Evolutionary conservation across 2,797 vertebrate genomes (phyloP).

Genomic region (Platalea minor): DNA sequence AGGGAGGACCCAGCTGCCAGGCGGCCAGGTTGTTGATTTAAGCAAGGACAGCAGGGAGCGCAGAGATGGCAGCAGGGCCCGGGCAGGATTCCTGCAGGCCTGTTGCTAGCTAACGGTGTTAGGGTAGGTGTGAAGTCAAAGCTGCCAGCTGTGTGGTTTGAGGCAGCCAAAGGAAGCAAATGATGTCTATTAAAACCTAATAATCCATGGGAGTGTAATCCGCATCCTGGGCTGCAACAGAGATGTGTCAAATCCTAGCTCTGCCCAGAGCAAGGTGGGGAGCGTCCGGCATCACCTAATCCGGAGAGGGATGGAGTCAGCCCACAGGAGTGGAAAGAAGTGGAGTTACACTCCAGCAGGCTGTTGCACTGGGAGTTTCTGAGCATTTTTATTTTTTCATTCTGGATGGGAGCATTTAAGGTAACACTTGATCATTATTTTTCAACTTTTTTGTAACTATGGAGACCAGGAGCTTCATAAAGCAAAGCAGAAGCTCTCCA

Average conservation of each 20-base stretch:
- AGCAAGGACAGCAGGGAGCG: background rate
- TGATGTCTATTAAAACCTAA: fast-evolving
- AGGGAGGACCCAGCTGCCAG: background rate
- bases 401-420: background rate
- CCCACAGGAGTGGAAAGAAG: background rate
- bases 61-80: background rate
- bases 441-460: background rate
- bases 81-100: background rate
- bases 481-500: background rate
- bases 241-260: fast-evolving
- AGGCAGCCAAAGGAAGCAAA: background rate
- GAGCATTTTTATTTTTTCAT: background rate
- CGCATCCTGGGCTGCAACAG: background rate
- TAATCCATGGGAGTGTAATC: too few species aligned
- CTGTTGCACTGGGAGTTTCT: background rate
- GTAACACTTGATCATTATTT: background rate
- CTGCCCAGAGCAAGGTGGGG: background rate
- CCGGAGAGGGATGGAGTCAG: background rate
- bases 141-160: background rate
- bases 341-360: background rate
- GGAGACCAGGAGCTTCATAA: background rate
- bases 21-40: background rate
- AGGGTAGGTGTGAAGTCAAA: too few species aligned
- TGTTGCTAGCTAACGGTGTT: background rate
- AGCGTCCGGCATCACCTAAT: background rate